These are phyloP conservation scores for Anoplopoma fimbria DNA, from an alignment of 2,113 vertebrate species.

Conservation along the genomic window DNA sequence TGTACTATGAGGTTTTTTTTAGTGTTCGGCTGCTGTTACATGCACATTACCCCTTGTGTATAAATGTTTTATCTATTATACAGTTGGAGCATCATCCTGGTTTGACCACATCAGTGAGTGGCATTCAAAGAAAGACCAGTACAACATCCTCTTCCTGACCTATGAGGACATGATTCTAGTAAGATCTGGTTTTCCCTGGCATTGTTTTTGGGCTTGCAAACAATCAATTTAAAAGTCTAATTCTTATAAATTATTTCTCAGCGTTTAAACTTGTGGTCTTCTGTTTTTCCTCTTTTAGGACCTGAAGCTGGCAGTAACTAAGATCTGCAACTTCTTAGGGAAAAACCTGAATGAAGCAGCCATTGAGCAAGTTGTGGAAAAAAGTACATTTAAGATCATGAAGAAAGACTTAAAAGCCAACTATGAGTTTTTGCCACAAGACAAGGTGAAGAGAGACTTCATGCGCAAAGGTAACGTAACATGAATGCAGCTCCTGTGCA, in stretches of 20 bases:
- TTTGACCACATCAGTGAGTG: constrained; percentile 80
- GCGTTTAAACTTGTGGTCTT: background rate
- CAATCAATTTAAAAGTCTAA: background rate
- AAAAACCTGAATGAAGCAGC: constrained; percentile 65
- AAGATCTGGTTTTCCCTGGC: background rate
- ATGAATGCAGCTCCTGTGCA: background rate
- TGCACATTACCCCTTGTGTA: background rate
- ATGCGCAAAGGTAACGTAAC: constrained; percentile 75
- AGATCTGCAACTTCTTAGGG: constrained; percentile 76
- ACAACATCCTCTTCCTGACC: constrained; percentile 78
- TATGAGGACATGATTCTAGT: constrained; percentile 83
- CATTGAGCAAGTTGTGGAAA: constrained; percentile 67
- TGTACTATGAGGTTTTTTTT: too few relatives aligned
- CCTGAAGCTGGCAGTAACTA: constrained; percentile 61
- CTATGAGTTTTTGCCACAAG: constrained; percentile 69
- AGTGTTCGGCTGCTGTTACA: background rate
- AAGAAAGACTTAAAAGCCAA: constrained; percentile 76
- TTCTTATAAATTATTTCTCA: background rate
- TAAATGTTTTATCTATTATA: background rate
- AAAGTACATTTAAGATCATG: constrained; percentile 80
- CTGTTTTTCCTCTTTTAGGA: constrained; percentile 62
- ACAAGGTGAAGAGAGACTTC: constrained; percentile 60
- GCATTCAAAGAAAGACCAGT: constrained; percentile 69
- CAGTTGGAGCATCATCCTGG: constrained; percentile 75
- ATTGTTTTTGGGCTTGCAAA: background rate